Evolutionary conservation across 2,888 invertebrate genomes (phyloP), one percentile per base, ranked within the genome.

Genomic region (Pseudanteris insignis): DNA sequence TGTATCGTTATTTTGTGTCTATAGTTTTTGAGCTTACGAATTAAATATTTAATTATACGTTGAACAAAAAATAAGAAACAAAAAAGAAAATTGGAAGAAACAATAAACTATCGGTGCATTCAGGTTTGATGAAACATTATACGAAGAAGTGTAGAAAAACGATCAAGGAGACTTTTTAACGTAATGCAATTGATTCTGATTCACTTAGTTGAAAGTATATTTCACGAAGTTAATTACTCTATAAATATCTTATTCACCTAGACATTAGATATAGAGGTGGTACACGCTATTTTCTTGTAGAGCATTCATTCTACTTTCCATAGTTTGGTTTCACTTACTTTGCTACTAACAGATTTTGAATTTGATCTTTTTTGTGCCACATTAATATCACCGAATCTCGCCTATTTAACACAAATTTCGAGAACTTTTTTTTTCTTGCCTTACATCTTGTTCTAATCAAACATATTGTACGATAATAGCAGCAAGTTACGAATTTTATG

Each of bases 201-300:
- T 43, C 43, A 50, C 24, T 58, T 32, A 30, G 33, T 47, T 12
- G 11, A 53, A 28, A 28, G 10, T 24, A 34, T 18, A 6, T 18
- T 11, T 41, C 36, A 55, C 30, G 26, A 40, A 46, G 2, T 46
- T 44, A 61, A 30, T 50, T 18, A 18, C 3, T 18, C 18, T 18
- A 18, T 18, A 6, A 18, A 18, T 18, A 18, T 18, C 18, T 30
- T 29, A 46, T 44, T 55, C 61, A 61, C 55, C 11, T 61, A 55
- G 61, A 61, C 46, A 51, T 55, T 61, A 61, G 61, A 51, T 51
- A 55, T 53, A 64, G 63, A 64, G 59, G 57, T 60, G 59, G 59
- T 64, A 60, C 60, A 51, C 48, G 51, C 46, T 55, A 60, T 60
- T 60, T 63, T 63, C 48, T 59, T 51, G 58, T 62, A 57, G 55